A percentile compares a stretch with the other conserved stretches of the same genome.
These are phyloP conservation scores for Ischnura elegans DNA, from an alignment of 2,888 invertebrate species.

Conservation along the genomic window DNA sequence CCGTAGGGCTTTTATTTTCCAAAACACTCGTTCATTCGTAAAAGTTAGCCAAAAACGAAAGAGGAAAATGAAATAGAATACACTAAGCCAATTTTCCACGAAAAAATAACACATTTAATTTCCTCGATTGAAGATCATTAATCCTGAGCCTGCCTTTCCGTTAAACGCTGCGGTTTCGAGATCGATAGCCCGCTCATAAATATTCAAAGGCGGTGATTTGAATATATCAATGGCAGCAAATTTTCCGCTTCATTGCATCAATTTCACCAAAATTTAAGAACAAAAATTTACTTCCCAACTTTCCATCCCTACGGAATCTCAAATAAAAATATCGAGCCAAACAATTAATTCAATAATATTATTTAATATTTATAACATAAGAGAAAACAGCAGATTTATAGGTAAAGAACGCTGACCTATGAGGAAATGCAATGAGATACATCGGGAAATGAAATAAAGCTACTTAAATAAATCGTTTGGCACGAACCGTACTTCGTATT, in stretches of 20 bases:
- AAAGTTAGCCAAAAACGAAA: neutral
- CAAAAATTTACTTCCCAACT: too few relatives aligned
- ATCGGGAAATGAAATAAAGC: too few relatives aligned
- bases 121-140: neutral
- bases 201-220: neutral
- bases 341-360: too few relatives aligned
- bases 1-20: neutral
- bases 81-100: neutral
- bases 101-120: neutral
- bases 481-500: too few relatives aligned
- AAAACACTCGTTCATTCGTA: neutral
- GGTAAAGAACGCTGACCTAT: too few relatives aligned
- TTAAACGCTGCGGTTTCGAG: neutral
- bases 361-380: too few relatives aligned
- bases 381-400: too few relatives aligned
- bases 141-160: neutral
- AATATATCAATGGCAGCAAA: neutral
- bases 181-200: neutral
- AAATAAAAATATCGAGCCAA: too few relatives aligned
- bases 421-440: too few relatives aligned
- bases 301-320: too few relatives aligned
- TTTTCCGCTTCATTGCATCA: neutral
- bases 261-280: neutral
- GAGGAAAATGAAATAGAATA: neutral
- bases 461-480: too few relatives aligned